phyloP scores from a whole-genome alignment of 2,888 invertebrate species.

The Branchellion lobata region DNA sequence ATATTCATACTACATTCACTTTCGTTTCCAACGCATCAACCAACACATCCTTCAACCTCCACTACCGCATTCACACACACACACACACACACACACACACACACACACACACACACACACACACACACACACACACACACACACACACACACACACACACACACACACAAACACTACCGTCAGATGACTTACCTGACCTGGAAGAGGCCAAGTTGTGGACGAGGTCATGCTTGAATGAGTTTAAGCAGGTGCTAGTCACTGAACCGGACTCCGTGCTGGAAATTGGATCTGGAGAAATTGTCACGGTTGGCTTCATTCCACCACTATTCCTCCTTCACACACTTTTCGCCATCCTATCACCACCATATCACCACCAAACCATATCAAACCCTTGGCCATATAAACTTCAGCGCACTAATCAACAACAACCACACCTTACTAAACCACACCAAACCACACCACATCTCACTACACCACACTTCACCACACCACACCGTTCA shows the following conservation, averaged over 20 bases:
- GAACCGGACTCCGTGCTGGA: constrained; percentile 84
- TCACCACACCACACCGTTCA: constrained; percentile 53
- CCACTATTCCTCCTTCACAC: not conserved
- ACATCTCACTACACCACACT: too few species aligned
- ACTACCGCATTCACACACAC: not conserved
- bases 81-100: constrained; percentile 18
- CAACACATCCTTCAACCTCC: not conserved
- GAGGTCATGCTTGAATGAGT: constrained; percentile 79
- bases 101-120: constrained; percentile 6
- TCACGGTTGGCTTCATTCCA: constrained; percentile 72
- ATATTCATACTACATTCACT: too few species aligned
- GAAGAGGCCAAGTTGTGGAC: constrained; percentile 91
- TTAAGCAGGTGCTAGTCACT: constrained; percentile 81
- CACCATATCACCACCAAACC: not conserved
- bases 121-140: too few species aligned
- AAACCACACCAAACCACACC: too few species aligned
- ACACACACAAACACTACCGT: constrained; percentile 19
- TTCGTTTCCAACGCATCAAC: too few species aligned
- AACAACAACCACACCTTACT: too few species aligned
- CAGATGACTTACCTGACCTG: constrained; percentile 59
- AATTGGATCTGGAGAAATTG: constrained; percentile 94
- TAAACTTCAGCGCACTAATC: too few species aligned
- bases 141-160: too few species aligned
- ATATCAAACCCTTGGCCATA: not conserved
- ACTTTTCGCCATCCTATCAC: not conserved